Conservation (phyloP, 1,140 invertebrate genomes). For the Lordiphosa collinella region DNA sequence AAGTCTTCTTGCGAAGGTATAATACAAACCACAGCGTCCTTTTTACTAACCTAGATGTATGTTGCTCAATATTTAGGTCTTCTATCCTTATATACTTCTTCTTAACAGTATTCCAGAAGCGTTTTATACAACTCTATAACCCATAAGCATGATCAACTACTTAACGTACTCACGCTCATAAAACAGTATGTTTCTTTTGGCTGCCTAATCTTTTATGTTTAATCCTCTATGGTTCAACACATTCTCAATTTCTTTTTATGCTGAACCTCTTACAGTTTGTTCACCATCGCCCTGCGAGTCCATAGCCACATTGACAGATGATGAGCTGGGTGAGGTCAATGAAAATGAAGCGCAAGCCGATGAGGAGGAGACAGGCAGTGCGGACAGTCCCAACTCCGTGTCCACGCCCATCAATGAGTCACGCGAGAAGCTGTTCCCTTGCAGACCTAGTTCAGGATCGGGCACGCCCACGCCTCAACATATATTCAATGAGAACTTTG, state of each 20-base stretch:
- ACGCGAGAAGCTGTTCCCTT: conserved; percentile 66
- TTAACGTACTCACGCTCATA: conserved; percentile 22
- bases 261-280: conserved; percentile 82
- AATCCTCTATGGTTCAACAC: too few species aligned
- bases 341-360: conserved; percentile 10
- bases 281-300: conserved; percentile 89
- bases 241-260: background rate
- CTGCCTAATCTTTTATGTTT: conserved; percentile 20
- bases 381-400: conserved; percentile 48
- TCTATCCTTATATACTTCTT: too few species aligned
- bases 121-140: conserved; percentile 22
- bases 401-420: conserved; percentile 75
- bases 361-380: conserved; percentile 48
- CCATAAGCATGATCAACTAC: conserved; percentile 24
- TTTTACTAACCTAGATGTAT: too few species aligned
- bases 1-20: too few species aligned
- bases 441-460: conserved; percentile 34
- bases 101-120: too few species aligned
- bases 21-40: too few species aligned
- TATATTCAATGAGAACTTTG: conserved; percentile 66
- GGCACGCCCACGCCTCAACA: conserved; percentile 65
- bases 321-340: conserved; percentile 76
- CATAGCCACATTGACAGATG: conserved; percentile 83
- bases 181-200: conserved; percentile 21
- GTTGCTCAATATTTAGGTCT: too few species aligned